Evolutionary conservation across 2,888 invertebrate species (phyloP), one percentile per base, ranked within the genome.

Genomic region (Heliconius aoede): DNA sequence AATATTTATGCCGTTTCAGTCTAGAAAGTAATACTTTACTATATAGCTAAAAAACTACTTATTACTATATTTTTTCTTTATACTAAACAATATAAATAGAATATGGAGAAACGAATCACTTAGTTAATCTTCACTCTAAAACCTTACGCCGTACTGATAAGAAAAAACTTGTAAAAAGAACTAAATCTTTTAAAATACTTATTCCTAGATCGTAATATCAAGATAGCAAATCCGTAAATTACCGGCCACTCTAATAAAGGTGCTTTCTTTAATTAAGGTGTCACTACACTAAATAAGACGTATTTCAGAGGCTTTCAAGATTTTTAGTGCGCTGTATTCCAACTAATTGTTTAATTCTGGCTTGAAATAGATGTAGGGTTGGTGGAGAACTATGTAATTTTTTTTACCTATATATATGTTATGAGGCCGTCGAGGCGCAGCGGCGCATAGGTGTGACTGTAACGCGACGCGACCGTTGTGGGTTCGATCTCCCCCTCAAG

Each of bases 331-430:
- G 69, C 72, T 67, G 76, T 72, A 73, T 80, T 80, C 30, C 61
- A 76, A 79, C 77, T 80, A 80, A 80, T 79, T 80, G 79, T 77
- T 79, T 79, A 77, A 77, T 76, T 76, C 76, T 74, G 61, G 40
- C 65, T 60, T 76, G 74, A 36, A 69, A 24, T 75, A 72, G 77
- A 76, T 77, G 79, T 79, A 28, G 8, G 65, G 65, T 11, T 28
- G 4, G 67, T 67, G n/a, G 15, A n/a, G 24, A 55, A n/a, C n/a
- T n/a, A n/a, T n/a, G n/a, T 28, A 11, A 51, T 21, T 68, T 68
- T 28, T n/a, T n/a, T n/a, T n/a, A n/a, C n/a, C n/a, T n/a, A n/a
- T n/a, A n/a, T n/a, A n/a, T n/a, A n/a, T n/a, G n/a, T n/a, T n/a
- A n/a, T n/a, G n/a, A n/a, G n/a, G n/a, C 30, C 30, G 30, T 30